Evolutionary conservation across 1,140 invertebrate species (phyloP).

Genomic region (Drosophila biarmipes): DNA sequence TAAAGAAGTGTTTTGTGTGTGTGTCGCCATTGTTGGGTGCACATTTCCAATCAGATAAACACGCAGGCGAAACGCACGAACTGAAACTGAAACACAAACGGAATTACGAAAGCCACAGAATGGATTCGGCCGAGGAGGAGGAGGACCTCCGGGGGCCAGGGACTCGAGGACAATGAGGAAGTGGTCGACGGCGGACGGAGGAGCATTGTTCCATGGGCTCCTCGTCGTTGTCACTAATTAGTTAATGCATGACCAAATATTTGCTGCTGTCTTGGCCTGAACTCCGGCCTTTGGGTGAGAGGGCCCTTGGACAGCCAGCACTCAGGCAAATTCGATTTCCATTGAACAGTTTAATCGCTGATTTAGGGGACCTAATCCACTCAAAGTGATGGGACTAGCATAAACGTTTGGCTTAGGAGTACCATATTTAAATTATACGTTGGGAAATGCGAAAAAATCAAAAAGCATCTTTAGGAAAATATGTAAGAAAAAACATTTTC

Average conservation of each 20-base stretch:
- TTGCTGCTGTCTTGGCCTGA: conserved; percentile 23
- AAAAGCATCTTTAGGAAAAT: too few species aligned
- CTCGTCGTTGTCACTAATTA: conserved; percentile 42
- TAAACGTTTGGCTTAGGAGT: neutral
- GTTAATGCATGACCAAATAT: conserved; percentile 76
- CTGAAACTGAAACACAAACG: conserved; percentile 49
- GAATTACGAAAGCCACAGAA: conserved; percentile 10
- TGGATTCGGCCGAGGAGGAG: neutral
- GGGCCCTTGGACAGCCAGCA: conserved; percentile 6
- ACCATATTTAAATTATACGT: too few species aligned
- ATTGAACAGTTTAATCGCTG: conserved; percentile 28
- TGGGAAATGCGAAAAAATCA: too few species aligned
- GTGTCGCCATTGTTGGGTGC: conserved; percentile 76
- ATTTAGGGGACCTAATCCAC: conserved; percentile 12
- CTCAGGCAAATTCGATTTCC: conserved; percentile 26
- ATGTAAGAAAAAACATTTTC: too few species aligned
- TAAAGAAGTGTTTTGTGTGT: conserved; percentile 71
- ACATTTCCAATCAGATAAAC: conserved; percentile 77
- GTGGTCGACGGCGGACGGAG: conserved; percentile 28
- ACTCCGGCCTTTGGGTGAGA: neutral
- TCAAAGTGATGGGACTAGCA: conserved; percentile 14
- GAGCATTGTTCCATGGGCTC: conserved; percentile 30
- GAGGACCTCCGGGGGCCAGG: neutral
- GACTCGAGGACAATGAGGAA: conserved; percentile 28
- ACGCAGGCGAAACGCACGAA: conserved; percentile 68